Evolutionary conservation across 2,113 vertebrate genomes (phyloP).

Genomic region (Psophia crepitans): DNA sequence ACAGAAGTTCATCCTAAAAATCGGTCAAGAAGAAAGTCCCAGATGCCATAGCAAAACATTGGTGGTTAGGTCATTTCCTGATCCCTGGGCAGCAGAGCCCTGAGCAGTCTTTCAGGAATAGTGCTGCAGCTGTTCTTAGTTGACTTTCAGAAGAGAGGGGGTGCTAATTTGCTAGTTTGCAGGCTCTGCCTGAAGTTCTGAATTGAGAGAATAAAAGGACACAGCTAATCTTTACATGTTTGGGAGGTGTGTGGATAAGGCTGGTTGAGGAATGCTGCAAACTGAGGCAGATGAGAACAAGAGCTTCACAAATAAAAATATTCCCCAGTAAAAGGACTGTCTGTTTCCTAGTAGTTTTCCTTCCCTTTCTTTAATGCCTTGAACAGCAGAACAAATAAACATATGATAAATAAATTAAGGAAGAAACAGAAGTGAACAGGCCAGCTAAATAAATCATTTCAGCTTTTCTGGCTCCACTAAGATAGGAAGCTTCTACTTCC

Average conservation of each 20-base stretch:
- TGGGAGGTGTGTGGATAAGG: neutral
- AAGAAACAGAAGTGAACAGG: slow-evolving; percentile 9
- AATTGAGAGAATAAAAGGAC: neutral
- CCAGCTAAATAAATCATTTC: slow-evolving; percentile 4
- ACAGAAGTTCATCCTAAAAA: neutral
- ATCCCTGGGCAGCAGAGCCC: neutral
- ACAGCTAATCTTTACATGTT: neutral
- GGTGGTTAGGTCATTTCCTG: neutral
- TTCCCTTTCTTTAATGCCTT: neutral
- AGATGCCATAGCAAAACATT: neutral
- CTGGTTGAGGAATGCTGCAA: neutral
- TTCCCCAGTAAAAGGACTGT: neutral
- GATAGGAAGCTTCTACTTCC: neutral
- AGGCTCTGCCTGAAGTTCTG: neutral
- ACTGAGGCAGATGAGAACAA: neutral
- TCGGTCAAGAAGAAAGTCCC: neutral
- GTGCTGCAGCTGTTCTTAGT: neutral
- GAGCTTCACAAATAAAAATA: neutral
- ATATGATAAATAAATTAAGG: slow-evolving; percentile 27
- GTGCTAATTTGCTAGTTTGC: neutral
- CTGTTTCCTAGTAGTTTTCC: neutral
- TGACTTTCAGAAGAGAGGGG: neutral
- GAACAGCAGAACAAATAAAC: neutral
- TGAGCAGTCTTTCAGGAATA: neutral
- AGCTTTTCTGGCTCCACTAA: slow-evolving; percentile 12